Base-by-base conservation (phyloP, 2,797 vertebrate species). In the Capromys pilorides region DNA sequence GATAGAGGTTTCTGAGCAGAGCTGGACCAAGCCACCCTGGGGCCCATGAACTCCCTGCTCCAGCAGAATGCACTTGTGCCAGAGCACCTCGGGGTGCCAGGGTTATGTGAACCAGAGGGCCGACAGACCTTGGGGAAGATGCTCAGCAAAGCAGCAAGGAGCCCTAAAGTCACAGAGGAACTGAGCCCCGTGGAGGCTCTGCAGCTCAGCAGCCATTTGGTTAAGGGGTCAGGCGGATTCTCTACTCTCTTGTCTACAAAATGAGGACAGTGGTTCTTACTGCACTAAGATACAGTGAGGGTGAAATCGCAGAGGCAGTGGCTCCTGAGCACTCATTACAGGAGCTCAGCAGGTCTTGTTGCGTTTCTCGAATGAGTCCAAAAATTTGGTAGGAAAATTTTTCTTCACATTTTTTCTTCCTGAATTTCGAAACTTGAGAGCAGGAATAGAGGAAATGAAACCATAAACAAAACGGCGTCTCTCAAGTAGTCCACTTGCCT, bases 401-500 rank as follows among this genome's bases (percentile, higher is more conserved):
- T 3, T 69, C 24, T 83, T 19, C 26, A 0, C 22, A 5, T 45
- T 67, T 82, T 93, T 64, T 12, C 41, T 54, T 36, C 62, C 54
- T 62, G 24, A 11, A 12, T 89, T 83, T 81, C 69, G 31, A 88
- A 94, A 80, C 66, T 36, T 39, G 41, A 96, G 59, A 54, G 28
- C 79, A 36, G 33, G 36, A 39, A 90, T 6, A 73, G 36, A 86
- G 92, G 69, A 94, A 94, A 86, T 21, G 77, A 90, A 90, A 90
- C 75, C 85, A 71, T 51, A 95, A 90, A 64, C n/a, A 80, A 39
- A 75, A 49, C 2, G 59, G 36, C 3, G 3, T 36, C 59, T 45
- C 31, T 19, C 19, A 61, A 33, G 16, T 69, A 49, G 57, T 31
- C 8, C 1, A 8, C 36, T 64, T 66, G 84, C 45, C 41, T 77